Percentiles rank a stretch among this genome's conserved stretches.
phyloP scores from a whole-genome alignment of 2,113 vertebrate genomes.

The Monopterus albus region DNA sequence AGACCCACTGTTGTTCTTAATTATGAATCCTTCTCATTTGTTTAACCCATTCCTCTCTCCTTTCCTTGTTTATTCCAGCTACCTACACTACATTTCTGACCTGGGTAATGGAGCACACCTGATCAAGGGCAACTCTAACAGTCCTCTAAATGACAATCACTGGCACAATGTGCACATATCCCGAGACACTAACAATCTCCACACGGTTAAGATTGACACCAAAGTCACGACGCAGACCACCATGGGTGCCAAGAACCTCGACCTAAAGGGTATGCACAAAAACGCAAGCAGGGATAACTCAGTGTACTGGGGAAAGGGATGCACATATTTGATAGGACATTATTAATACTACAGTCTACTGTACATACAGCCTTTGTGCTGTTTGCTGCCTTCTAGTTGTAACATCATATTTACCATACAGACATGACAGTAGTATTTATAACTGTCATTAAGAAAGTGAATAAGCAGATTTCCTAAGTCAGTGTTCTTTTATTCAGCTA shows the following conservation, averaged over 20 bases:
- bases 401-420: too few species aligned
- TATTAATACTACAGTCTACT: too few species aligned
- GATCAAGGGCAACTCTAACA: conserved; percentile 98
- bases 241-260: conserved; percentile 96
- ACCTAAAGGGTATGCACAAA: conserved; percentile 90
- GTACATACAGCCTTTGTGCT: too few species aligned
- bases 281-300: neutral
- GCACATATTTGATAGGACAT: neutral
- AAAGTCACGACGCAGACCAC: conserved; percentile 99
- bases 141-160: conserved; percentile 98
- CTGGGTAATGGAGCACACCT: conserved; percentile 97
- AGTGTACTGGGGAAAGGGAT: too few species aligned
- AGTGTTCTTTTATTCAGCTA: neutral
- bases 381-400: too few species aligned
- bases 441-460: too few species aligned
- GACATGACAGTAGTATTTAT: too few species aligned
- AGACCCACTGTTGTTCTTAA: conserved; percentile 51
- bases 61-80: conserved; percentile 78
- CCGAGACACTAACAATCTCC: conserved; percentile 96
- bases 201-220: conserved; percentile 98
- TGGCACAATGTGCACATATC: conserved; percentile 99
- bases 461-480: too few species aligned
- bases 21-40: conserved; percentile 5
- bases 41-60: conserved; percentile 10
- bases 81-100: conserved; percentile 98